Evolutionary conservation across 2,797 vertebrate species (phyloP), one percentile per base, ranked within the genome.

Genomic region (Sebastes reedi): DNA sequence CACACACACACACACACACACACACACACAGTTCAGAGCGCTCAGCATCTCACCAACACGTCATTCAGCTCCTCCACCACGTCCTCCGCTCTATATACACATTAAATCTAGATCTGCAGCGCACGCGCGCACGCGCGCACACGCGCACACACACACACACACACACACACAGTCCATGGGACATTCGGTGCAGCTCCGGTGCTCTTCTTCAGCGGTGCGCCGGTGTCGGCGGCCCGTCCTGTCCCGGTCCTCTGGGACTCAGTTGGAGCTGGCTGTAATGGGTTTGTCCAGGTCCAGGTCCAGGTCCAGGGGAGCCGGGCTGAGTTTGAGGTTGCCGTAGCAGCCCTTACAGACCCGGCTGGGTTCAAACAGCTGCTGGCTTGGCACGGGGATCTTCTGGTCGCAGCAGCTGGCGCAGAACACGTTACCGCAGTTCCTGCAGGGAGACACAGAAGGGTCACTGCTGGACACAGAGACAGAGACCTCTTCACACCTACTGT

Each of bases 311-410:
- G 95, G 94, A 29, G 96, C 85, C 1, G 95, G 81, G 55, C 92
- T 84, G 25, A 96, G 94, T 84, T 97, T 96, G 65, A 99, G 96
- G 95, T 89, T 97, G 95, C 96, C 94, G 91, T 97, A 99, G 95
- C 98, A 99, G 70, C 92, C 95, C 88, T 97, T 98, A 85, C 98
- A 99, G 79, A 99, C 98, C 5, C 98, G 96, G 91, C 94, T 98
- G 86, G 98, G 98, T 91, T 99, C 97, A 16, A 98, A 99, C 87
- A 99, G 96, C 95, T 99, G 98, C 95, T 99, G 98, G 87, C 97
- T 99, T 83, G 98, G 98, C 95, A 99, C 97, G 1, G 98, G 98
- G 89, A 98, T 97, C 96, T 99, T 99, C 97, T 99, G 98, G 93
- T 99, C 97, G 73, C 98, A 99, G 86, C 98, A 99, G 89, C 96